Evolutionary conservation across 2,797 vertebrate genomes (phyloP).

Genomic region (Cynodonichthys magdalenae): DNA sequence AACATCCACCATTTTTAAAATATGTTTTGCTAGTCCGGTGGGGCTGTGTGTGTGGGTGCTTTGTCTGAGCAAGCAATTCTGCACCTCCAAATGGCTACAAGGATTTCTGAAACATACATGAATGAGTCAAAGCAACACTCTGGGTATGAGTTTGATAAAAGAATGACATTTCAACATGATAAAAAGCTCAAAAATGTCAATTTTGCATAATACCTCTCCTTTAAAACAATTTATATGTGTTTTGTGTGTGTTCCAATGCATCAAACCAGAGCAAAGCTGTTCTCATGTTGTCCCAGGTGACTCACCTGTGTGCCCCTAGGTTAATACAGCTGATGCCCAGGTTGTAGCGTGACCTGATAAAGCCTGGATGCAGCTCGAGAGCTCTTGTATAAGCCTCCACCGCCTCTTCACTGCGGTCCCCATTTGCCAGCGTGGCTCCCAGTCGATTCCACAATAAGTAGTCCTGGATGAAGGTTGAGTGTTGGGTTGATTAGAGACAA

Average conservation of each 20-base stretch:
- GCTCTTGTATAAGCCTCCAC: constrained; percentile 95
- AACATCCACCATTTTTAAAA: no score
- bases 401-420: constrained; percentile 95
- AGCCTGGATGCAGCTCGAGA: constrained; percentile 95
- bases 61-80: no score
- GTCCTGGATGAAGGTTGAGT: constrained; percentile 81
- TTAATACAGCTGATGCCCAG: constrained; percentile 99
- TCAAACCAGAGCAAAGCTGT: background rate
- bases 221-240: background rate
- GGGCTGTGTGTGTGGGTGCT: no score
- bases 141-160: no score
- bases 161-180: no score
- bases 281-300: background rate
- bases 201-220: no score
- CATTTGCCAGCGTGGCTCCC: constrained; percentile 95
- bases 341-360: constrained; percentile 97
- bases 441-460: constrained; percentile 98
- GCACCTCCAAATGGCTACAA: no score
- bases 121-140: no score
- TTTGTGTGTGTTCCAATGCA: background rate
- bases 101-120: no score
- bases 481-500: constrained; percentile 3
- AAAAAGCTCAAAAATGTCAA: no score
- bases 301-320: constrained; percentile 94
- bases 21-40: no score